Evolutionary conservation across 2,888 invertebrate species (phyloP).

Genomic region (Plagodis dolabraria): DNA sequence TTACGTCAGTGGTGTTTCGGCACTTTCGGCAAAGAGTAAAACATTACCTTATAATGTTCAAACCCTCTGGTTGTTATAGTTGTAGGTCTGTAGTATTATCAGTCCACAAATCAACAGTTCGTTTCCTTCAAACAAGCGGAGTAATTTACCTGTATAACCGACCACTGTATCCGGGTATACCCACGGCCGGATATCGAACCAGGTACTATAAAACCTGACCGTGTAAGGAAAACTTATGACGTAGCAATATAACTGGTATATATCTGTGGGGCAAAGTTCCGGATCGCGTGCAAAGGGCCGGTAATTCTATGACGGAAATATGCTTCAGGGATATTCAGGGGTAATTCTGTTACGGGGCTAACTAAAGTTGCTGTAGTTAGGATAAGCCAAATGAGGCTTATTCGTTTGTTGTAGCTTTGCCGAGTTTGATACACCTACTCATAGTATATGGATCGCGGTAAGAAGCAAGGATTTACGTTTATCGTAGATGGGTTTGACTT

Average conservation of each 20-base stretch:
- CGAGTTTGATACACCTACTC: neutral
- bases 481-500: too few relatives aligned
- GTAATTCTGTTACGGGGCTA: conserved; percentile 10
- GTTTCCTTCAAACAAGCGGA: conserved; percentile 4
- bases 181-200: conserved; percentile 1
- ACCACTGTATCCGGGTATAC: conserved; percentile 1
- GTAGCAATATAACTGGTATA: neutral
- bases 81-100: too few relatives aligned
- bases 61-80: too few relatives aligned
- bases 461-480: too few relatives aligned
- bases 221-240: conserved; percentile 2
- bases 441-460: neutral
- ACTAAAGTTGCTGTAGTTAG: conserved; percentile 24
- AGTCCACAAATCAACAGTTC: conserved; percentile 6
- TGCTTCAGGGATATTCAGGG: conserved; percentile 22
- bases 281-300: conserved; percentile 35
- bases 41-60: too few relatives aligned
- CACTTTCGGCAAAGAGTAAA: too few relatives aligned
- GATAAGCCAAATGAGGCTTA: conserved; percentile 22
- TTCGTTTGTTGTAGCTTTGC: conserved; percentile 14
- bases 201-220: neutral
- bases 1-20: too few relatives aligned
- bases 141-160: conserved; percentile 9
- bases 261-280: conserved; percentile 8
- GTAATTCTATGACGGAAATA: conserved; percentile 31